Evolutionary conservation across 2,888 invertebrate species (phyloP).

Genomic region (Ellobium chinense): DNA sequence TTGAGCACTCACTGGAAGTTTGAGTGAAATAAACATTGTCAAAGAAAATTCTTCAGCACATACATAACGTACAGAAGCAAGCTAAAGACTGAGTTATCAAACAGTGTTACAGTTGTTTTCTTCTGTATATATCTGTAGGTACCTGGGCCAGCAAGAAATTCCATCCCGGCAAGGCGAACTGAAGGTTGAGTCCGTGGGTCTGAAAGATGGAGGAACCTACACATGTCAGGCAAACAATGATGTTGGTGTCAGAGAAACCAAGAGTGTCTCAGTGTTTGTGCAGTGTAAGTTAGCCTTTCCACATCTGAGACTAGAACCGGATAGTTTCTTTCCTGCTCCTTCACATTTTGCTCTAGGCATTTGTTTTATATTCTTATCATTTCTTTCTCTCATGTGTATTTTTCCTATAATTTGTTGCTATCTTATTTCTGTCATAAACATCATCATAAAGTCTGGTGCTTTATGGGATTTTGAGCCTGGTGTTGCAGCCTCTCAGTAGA

Average conservation of each 20-base stretch:
- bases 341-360: neutral
- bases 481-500: too few species aligned
- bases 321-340: neutral
- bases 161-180: conserved; percentile 38
- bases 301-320: neutral
- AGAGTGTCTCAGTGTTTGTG: neutral
- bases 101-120: too few species aligned
- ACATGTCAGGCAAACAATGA: conserved; percentile 42
- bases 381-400: too few species aligned
- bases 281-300: conserved; percentile 4
- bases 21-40: too few species aligned
- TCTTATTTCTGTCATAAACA: too few species aligned
- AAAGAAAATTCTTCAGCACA: too few species aligned
- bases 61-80: too few species aligned
- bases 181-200: conserved; percentile 25
- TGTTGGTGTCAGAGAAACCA: neutral
- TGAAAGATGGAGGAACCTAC: conserved; percentile 37
- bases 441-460: too few species aligned
- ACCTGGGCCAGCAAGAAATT: conserved; percentile 11
- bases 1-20: too few species aligned
- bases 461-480: too few species aligned
- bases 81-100: too few species aligned
- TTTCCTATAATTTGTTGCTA: too few species aligned
- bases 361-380: neutral
- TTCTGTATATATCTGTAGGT: conserved; percentile 1